A percentile compares a stretch with the other conserved stretches of the same genome.
These are phyloP conservation scores for Gymnoscopelus braueri DNA, from an alignment of 2,797 vertebrate species.

Conservation along the genomic window DNA sequence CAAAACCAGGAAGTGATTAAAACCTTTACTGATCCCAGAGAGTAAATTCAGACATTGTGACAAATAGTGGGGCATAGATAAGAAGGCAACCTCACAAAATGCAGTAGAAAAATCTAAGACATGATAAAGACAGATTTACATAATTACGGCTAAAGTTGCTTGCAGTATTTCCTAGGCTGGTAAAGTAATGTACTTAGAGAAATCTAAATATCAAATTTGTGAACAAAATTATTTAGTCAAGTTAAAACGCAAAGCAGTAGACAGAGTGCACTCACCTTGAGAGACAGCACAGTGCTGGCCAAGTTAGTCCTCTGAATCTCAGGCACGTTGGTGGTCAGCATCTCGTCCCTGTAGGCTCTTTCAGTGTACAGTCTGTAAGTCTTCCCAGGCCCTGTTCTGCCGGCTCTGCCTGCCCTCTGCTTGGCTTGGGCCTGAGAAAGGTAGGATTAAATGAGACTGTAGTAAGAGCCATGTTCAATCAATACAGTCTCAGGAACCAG, in stretches of 20 bases:
- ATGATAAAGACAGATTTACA: too few relatives aligned
- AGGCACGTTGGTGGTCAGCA: constrained; percentile 97
- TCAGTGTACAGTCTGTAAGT: constrained; percentile 96
- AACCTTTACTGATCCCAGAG: too few relatives aligned
- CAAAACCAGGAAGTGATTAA: not conserved
- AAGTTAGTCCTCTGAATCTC: constrained; percentile 98
- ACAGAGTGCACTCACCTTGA: constrained; percentile 84
- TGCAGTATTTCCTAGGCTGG: too few relatives aligned
- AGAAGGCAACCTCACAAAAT: too few relatives aligned
- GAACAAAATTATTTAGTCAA: too few relatives aligned
- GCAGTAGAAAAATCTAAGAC: too few relatives aligned
- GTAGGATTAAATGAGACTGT: not conserved
- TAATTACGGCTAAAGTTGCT: too few relatives aligned
- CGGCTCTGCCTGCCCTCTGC: constrained; percentile 94
- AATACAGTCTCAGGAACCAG: not conserved
- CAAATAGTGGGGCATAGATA: too few relatives aligned
- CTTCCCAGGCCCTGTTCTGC: constrained; percentile 94
- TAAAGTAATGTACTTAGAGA: too few relatives aligned
- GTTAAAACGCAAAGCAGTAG: not conserved
- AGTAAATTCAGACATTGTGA: too few relatives aligned
- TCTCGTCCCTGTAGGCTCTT: constrained; percentile 96
- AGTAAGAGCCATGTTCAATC: not conserved
- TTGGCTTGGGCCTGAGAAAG: constrained; percentile 92
- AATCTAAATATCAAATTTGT: too few relatives aligned
- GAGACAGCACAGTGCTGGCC: constrained; percentile 96